Conservation (phyloP, 2,888 invertebrate species). For the Prosopocoilus inquinatus region DNA sequence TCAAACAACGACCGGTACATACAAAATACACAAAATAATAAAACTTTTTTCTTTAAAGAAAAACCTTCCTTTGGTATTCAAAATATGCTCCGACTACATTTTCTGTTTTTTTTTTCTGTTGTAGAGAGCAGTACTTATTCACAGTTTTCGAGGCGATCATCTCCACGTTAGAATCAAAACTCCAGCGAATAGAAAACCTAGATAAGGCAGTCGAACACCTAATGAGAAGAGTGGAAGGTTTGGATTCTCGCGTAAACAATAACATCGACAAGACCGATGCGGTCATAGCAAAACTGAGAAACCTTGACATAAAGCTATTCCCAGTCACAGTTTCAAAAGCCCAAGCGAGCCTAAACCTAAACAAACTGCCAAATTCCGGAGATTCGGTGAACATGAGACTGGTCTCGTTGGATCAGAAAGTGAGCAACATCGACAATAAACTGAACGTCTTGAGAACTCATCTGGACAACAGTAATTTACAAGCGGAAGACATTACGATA, state of each 20-base stretch:
- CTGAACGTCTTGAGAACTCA: constrained; percentile 77
- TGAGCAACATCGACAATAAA: constrained; percentile 78
- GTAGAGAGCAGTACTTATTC: constrained; percentile 84
- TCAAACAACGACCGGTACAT: too few relatives aligned
- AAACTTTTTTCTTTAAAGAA: too few relatives aligned
- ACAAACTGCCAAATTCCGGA: constrained; percentile 15
- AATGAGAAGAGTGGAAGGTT: constrained; percentile 78
- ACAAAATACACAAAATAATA: too few relatives aligned
- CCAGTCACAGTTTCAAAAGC: constrained; percentile 34
- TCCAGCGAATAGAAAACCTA: constrained; percentile 82
- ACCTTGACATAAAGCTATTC: constrained; percentile 73
- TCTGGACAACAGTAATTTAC: constrained; percentile 76
- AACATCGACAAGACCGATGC: constrained; percentile 84
- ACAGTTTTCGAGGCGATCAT: constrained; percentile 89
- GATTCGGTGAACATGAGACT: constrained; percentile 63
- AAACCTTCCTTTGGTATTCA: constrained; percentile 39
- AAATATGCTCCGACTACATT: constrained; percentile 34
- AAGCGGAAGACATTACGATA: constrained; percentile 76
- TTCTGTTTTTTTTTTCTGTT: constrained; percentile 34
- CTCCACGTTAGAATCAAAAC: constrained; percentile 81
- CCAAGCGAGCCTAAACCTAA: constrained; percentile 14
- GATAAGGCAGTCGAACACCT: constrained; percentile 86
- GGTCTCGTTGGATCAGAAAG: constrained; percentile 76
- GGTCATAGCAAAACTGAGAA: constrained; percentile 73
- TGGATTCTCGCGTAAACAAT: constrained; percentile 78